Evolutionary conservation across 2,113 vertebrate species (phyloP), one percentile per base, ranked within the genome.

Genomic region (Misgurnus mizolepis): DNA sequence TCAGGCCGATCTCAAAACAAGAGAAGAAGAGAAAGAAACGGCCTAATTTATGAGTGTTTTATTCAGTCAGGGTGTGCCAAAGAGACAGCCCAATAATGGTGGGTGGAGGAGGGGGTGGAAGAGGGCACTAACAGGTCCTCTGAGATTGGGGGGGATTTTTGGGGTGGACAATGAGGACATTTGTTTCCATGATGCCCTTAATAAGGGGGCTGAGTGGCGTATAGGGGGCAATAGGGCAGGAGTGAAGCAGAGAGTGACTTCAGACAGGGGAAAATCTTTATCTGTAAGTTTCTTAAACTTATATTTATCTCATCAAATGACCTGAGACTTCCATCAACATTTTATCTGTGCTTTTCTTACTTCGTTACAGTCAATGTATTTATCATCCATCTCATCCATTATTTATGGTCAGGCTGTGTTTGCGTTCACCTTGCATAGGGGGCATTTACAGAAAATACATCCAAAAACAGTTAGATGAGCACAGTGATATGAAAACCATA

Each of bases 111-210:
- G 78, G 86, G 82, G 85, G 80, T 84, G 84, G 86, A 84, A 87
- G 47, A 85, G 43, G 87, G 88, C 77, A 87, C 90, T 92, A 93
- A 93, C 91, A 92, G 91, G 88, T 91, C 85, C 72, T 91, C 89
- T 85, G 87, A 88, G 80, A 86, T 67, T 22, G 22, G 22, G 81
- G 86, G 84, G 86, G 89, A 91, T 91, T 90, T 88, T 87, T 72
- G 68, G 50, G 84, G 40, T 18, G 6, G 84, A 93, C 91, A 93
- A 93, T 92, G 84, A 87, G 76, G 27, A 79, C 85, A 85, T 89
- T 92, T 94, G 91, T 93, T 91, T 88, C 85, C 77, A 84, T 83
- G 87, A 85, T 88, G 80, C 89, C 82, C 85, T 89, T 91, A 89
- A 91, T 90, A 89, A 91, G 86, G 89, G 88, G 76, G 84, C 87